A percentile compares a stretch with the other conserved stretches of the same genome.
phyloP scores from a whole-genome alignment of 2,797 vertebrate genomes.

The Mormyrus proboscirostris region DNA sequence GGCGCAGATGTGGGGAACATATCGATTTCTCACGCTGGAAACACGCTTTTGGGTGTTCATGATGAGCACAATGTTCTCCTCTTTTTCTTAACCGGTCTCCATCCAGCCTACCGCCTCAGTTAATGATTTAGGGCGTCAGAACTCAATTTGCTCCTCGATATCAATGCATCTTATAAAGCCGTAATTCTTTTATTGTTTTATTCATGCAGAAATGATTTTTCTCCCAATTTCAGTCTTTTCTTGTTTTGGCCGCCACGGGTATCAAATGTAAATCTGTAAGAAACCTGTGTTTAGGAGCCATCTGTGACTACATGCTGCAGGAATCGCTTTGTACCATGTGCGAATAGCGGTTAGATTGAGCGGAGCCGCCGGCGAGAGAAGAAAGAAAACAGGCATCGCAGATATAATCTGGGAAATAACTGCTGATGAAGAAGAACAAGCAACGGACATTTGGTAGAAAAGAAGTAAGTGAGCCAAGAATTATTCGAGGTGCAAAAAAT shows the following conservation, averaged over 20 bases:
- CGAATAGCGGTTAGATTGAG: not conserved
- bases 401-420: constrained; percentile 27
- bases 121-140: not conserved
- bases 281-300: constrained; percentile 18
- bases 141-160: not conserved
- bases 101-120: not conserved
- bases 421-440: constrained; percentile 43
- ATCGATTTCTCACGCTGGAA: not conserved
- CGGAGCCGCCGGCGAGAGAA: constrained; percentile 23
- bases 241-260: constrained; percentile 25
- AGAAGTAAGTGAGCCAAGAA: constrained; percentile 56
- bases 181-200: not conserved
- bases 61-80: not conserved
- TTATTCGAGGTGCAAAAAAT: constrained; percentile 12
- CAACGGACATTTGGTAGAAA: constrained; percentile 51
- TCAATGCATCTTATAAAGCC: not conserved
- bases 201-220: not conserved
- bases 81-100: not conserved
- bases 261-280: constrained; percentile 47
- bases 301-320: not conserved
- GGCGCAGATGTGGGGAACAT: not conserved
- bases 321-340: not conserved
- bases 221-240: not conserved
- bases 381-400: constrained; percentile 37
- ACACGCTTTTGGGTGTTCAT: not conserved